Evolutionary conservation across 2,113 vertebrate species (phyloP).

Genomic region (Nanorana parkeri): DNA sequence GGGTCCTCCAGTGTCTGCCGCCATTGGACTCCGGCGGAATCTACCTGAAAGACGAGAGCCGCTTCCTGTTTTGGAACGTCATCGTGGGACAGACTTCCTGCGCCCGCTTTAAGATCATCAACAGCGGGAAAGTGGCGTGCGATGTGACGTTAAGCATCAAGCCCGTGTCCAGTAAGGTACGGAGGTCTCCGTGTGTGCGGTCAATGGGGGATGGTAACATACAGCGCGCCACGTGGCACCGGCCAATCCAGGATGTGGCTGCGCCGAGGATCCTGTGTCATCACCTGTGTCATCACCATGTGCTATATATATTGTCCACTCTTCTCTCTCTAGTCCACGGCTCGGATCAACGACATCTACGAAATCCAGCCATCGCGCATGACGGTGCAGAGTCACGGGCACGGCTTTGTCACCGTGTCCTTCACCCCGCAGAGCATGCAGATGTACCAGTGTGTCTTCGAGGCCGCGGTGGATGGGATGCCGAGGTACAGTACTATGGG

Average conservation of each 20-base stretch:
- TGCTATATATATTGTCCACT: background rate
- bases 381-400: slow-evolving; percentile 73
- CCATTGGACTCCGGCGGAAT: slow-evolving; percentile 69
- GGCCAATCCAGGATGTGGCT: too few species aligned
- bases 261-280: too few species aligned
- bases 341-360: slow-evolving; percentile 72
- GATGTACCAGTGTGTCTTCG: slow-evolving; percentile 80
- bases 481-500: slow-evolving; percentile 69
- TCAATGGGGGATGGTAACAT: too few species aligned
- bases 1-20: slow-evolving; percentile 70
- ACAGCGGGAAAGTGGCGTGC: slow-evolving; percentile 78
- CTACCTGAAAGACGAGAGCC: slow-evolving; percentile 85
- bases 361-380: slow-evolving; percentile 74
- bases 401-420: slow-evolving; percentile 74
- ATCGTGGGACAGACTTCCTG: slow-evolving; percentile 74
- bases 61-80: slow-evolving; percentile 83
- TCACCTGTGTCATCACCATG: too few species aligned
- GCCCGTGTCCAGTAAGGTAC: slow-evolving; percentile 75
- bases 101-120: slow-evolving; percentile 85
- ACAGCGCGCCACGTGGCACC: too few species aligned
- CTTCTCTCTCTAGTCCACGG: slow-evolving; percentile 63
- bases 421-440: slow-evolving; percentile 82
- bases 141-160: slow-evolving; percentile 73
- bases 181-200: too few species aligned
- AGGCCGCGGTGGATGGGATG: slow-evolving; percentile 74